Evolutionary conservation across 1,140 invertebrate species (phyloP).

Genomic region (Drosophila sucinea): DNA sequence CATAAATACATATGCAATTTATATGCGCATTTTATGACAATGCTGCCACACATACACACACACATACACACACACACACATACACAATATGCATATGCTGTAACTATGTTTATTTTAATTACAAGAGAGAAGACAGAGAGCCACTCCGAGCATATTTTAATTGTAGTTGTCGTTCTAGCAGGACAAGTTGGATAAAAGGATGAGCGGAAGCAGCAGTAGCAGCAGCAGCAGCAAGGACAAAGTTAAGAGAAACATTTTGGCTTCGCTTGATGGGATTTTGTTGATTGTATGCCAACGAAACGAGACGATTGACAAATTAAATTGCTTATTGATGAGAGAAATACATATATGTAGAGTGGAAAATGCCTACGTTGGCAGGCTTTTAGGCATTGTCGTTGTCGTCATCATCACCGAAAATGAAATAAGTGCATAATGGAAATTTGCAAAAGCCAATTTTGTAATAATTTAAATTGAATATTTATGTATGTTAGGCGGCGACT

Average conservation of each 20-base stretch:
- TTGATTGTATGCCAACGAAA: conserved; percentile 60
- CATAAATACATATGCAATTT: conserved; percentile 70
- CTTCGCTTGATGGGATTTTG: conserved; percentile 59
- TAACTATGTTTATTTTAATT: conserved; percentile 72
- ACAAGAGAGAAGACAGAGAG: conserved; percentile 38
- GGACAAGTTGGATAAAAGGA: too few relatives aligned
- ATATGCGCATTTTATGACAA: conserved; percentile 76
- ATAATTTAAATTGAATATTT: conserved; percentile 82
- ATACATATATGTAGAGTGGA: conserved; percentile 27
- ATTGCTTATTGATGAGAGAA: conserved; percentile 78
- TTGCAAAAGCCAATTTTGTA: conserved; percentile 78
- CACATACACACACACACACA: conserved; percentile 13
- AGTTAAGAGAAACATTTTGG: conserved; percentile 35
- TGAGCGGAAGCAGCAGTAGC: background rate
- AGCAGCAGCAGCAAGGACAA: conserved; percentile 38
- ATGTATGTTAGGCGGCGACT: conserved; percentile 44
- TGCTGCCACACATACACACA: conserved; percentile 30
- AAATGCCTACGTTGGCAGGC: conserved; percentile 58
- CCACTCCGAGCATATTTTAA: conserved; percentile 11
- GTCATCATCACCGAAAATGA: conserved; percentile 52
- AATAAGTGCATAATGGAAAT: conserved; percentile 81
- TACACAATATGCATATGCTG: conserved; percentile 25
- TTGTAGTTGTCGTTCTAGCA: conserved; percentile 2
- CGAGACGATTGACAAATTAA: conserved; percentile 76
- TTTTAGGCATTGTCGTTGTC: conserved; percentile 47